Conservation (phyloP, 1,140 invertebrate genomes). For the Magallana gigas region DNA sequence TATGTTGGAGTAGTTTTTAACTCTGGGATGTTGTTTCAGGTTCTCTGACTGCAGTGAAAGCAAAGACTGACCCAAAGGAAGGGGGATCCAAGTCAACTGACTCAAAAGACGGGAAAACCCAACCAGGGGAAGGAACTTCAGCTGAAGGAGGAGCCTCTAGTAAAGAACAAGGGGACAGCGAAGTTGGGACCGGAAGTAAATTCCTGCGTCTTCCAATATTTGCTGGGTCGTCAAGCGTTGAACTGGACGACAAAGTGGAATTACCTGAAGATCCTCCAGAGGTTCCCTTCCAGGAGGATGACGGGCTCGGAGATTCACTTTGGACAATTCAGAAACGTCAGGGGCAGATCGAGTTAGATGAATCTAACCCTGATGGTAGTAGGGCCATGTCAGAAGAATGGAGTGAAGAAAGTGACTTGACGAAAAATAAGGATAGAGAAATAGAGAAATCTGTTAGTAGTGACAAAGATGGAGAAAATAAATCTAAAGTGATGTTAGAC, state of each 20-base stretch:
- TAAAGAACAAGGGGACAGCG: conserved; percentile 29
- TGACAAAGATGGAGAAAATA: neutral
- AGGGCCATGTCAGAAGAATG: neutral
- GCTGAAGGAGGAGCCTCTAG: neutral
- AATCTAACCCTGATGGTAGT: neutral
- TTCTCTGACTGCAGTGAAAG: conserved; percentile 1
- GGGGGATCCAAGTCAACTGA: neutral
- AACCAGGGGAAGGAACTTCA: neutral
- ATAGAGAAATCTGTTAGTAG: neutral
- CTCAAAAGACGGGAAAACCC: conserved; percentile 18
- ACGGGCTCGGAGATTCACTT: neutral
- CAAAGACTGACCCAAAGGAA: neutral
- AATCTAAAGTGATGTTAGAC: neutral
- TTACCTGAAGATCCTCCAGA: conserved; percentile 39
- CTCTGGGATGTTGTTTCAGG: neutral
- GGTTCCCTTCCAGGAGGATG: conserved; percentile 13
- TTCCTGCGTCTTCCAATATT: conserved; percentile 52
- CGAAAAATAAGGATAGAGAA: neutral
- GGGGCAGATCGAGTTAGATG: conserved; percentile 52
- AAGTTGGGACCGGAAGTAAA: neutral
- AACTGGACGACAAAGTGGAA: conserved; percentile 39
- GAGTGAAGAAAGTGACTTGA: neutral
- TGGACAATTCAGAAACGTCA: conserved; percentile 53
- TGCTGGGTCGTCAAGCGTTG: conserved; percentile 31
- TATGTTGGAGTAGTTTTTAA: no score